Evolutionary conservation across 1,140 invertebrate species (phyloP).

Genomic region (Euwallacea fornicatus): DNA sequence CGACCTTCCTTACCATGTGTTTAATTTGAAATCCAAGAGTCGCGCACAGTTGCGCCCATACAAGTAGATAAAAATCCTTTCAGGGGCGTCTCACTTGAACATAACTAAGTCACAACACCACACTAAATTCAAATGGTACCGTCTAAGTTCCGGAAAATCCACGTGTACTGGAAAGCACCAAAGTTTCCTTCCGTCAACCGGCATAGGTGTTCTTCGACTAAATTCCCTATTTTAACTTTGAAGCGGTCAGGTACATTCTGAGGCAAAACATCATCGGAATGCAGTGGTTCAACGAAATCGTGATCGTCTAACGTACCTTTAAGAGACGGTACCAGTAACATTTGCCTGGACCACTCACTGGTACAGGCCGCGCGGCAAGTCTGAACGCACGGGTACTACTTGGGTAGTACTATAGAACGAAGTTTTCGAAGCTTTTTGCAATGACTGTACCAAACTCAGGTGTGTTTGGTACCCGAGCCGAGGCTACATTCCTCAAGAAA

Average conservation of each 20-base stretch:
- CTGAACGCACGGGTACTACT: conserved; percentile 32
- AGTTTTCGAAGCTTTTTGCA: conserved; percentile 15
- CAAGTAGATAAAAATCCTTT: conserved; percentile 24
- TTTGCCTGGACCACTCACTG: conserved; percentile 36
- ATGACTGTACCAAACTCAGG: conserved; percentile 51
- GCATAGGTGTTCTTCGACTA: conserved; percentile 50
- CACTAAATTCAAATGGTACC: conserved; percentile 13
- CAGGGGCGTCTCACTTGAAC: conserved; percentile 12
- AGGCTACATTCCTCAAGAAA: conserved; percentile 51
- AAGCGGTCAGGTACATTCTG: conserved; percentile 52
- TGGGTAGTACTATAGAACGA: conserved; percentile 12
- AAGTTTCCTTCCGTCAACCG: conserved; percentile 43
- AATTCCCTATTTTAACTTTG: conserved; percentile 49
- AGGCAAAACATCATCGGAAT: conserved; percentile 52
- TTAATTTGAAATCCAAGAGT: conserved; percentile 44
- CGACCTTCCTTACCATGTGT: conserved; percentile 45
- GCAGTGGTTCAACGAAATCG: conserved; percentile 44
- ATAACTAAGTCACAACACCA: conserved; percentile 36
- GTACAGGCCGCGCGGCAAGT: conserved; percentile 43
- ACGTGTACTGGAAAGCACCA: conserved; percentile 44
- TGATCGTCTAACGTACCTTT: conserved; percentile 16
- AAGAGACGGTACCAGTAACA: conserved; percentile 26
- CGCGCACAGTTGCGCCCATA: conserved; percentile 38
- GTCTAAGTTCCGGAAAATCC: conserved; percentile 33
- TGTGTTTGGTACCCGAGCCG: conserved; percentile 50